These are phyloP conservation scores for Neoniphon sammara DNA, from an alignment of 2,797 vertebrate genomes.

Conservation along the genomic window DNA sequence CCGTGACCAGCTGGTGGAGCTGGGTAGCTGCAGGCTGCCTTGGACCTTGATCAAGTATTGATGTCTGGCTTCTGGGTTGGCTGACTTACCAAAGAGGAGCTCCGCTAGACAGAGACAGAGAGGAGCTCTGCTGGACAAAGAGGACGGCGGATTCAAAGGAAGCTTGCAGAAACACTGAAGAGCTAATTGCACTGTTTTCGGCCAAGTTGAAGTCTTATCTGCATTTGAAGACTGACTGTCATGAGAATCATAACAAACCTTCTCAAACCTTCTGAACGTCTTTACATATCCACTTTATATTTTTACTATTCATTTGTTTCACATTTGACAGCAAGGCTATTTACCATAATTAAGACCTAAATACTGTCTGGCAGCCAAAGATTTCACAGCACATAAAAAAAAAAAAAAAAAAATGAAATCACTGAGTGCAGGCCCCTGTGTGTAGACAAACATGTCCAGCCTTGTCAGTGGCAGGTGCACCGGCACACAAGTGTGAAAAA, in stretches of 20 bases:
- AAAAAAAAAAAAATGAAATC: constrained; percentile 2
- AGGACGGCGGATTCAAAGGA: constrained; percentile 41
- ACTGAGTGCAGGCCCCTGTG: constrained; percentile 15
- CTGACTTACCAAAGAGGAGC: constrained; percentile 49
- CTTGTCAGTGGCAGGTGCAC: constrained; percentile 61
- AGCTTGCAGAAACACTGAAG: constrained; percentile 29
- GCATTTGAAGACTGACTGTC: constrained; percentile 13
- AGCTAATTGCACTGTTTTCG: constrained; percentile 38
- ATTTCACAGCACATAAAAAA: constrained; percentile 27
- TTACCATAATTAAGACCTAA: constrained; percentile 1
- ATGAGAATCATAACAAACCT: constrained; percentile 6
- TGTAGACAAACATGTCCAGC: constrained; percentile 35
- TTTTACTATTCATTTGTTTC: constrained; percentile 9
- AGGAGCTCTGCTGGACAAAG: constrained; percentile 18
- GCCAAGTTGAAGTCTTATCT: constrained; percentile 34
- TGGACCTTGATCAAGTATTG: constrained; percentile 74
- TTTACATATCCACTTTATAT: neutral
- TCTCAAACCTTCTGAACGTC: constrained; percentile 8
- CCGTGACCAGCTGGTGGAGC: constrained; percentile 76
- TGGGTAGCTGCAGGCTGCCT: constrained; percentile 66
- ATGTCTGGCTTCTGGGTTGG: constrained; percentile 64
- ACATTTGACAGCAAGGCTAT: neutral
- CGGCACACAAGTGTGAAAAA: constrained; percentile 67
- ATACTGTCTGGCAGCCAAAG: neutral
- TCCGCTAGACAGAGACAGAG: constrained; percentile 37